A percentile compares a stretch with the other conserved stretches of the same genome.
These are phyloP conservation scores for Phyllotreta striolata DNA, from an alignment of 2,888 invertebrate genomes.

Conservation along the genomic window DNA sequence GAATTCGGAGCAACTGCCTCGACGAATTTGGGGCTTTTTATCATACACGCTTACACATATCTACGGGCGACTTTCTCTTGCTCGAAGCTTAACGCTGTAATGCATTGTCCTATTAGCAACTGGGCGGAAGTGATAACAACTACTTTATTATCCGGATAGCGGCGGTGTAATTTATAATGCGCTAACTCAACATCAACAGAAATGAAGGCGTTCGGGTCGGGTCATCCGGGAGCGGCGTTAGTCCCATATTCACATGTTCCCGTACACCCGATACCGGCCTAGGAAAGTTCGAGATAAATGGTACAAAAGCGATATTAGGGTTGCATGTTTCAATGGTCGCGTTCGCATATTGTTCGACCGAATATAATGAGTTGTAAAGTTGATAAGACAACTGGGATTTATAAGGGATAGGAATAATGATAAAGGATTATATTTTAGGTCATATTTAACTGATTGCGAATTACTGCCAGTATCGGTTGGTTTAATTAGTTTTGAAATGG, in stretches of 20 bases:
- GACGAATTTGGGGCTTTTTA: conserved; percentile 6
- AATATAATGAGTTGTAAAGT: conserved; percentile 25
- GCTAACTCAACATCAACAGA: conserved; percentile 41
- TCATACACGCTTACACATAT: conserved; percentile 27
- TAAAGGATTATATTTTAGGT: conserved; percentile 6
- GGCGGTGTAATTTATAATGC: conserved; percentile 48
- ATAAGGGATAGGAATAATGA: conserved; percentile 4
- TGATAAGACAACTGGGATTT: conserved; percentile 28
- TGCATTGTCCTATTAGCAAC: conserved; percentile 56
- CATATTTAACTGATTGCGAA: too few relatives aligned
- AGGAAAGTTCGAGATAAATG: conserved; percentile 27
- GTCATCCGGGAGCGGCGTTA: conserved; percentile 33
- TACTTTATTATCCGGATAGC: conserved; percentile 54
- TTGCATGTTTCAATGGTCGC: conserved; percentile 18
- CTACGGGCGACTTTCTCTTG: conserved; percentile 36
- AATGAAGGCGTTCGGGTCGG: conserved; percentile 34
- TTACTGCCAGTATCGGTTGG: too few relatives aligned
- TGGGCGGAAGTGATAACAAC: conserved; percentile 57
- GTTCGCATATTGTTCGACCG: conserved; percentile 19
- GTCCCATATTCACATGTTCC: conserved; percentile 32
- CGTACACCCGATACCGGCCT: conserved; percentile 1
- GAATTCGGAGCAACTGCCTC: too few relatives aligned
- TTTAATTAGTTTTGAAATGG: too few relatives aligned
- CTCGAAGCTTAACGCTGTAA: conserved; percentile 49
- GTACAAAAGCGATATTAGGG: conserved; percentile 28